Conservation (phyloP, 2,888 invertebrate species). For the Lutraria lutraria region DNA sequence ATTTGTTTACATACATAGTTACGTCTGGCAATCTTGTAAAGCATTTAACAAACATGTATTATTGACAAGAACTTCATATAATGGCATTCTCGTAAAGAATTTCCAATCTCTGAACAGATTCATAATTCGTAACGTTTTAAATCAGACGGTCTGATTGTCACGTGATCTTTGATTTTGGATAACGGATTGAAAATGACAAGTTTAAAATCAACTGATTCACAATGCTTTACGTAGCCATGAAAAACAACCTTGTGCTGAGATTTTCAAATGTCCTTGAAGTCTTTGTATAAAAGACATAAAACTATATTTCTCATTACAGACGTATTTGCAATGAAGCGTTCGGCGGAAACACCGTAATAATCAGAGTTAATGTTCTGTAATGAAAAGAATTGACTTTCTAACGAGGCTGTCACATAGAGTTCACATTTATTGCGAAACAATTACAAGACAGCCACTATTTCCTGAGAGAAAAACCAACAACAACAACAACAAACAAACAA, state of each 20-base stretch:
- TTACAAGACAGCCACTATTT: neutral
- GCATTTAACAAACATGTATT: too few relatives aligned
- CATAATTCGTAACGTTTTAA: neutral
- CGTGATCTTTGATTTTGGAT: neutral
- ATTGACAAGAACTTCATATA: too few relatives aligned
- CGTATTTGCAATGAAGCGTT: neutral
- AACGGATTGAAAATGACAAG: neutral
- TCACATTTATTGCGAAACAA: neutral
- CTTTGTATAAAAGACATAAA: neutral
- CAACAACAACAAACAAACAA: neutral
- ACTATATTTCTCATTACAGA: neutral
- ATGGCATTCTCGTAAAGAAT: too few relatives aligned
- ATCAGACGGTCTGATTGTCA: neutral
- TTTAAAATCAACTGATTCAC: neutral
- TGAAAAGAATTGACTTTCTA: conserved; percentile 1
- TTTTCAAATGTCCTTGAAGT: neutral
- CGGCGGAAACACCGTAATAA: neutral
- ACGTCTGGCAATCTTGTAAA: too few relatives aligned
- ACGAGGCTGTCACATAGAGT: neutral
- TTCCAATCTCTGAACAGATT: too few relatives aligned
- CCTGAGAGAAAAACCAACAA: neutral
- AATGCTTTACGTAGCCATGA: too few relatives aligned
- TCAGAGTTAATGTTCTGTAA: neutral
- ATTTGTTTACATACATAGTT: too few relatives aligned
- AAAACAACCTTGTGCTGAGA: neutral